Conservation (phyloP, 1,140 invertebrate species). For the Ostrea denselamellosa region DNA sequence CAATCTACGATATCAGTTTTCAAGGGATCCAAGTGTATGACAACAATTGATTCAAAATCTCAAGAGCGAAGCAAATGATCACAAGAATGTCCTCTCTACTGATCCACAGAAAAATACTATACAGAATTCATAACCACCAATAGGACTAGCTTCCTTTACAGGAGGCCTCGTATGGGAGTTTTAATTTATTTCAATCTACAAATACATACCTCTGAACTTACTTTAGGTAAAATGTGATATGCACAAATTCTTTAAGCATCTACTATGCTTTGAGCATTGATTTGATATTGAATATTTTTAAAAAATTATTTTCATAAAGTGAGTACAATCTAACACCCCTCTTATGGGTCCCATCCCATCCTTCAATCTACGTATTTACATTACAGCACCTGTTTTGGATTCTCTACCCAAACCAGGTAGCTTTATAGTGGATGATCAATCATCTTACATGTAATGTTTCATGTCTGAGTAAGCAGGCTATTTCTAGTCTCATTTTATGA, state of each 20-base stretch:
- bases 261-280: neutral
- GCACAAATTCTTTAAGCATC: neutral
- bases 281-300: neutral
- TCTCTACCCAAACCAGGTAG: constrained; percentile 13
- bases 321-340: neutral
- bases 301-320: neutral
- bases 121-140: neutral
- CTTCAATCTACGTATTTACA: neutral
- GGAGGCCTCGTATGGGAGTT: neutral
- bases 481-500: neutral
- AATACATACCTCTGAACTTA: neutral
- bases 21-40: neutral
- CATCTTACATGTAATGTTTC: neutral
- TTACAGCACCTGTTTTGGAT: neutral
- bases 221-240: neutral
- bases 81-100: neutral
- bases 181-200: neutral
- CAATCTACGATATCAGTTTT: neutral
- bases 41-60: neutral
- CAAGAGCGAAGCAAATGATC: neutral
- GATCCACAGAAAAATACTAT: neutral
- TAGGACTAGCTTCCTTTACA: neutral
- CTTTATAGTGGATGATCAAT: neutral
- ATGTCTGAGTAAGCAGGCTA: neutral
- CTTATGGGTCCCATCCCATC: neutral